Conservation (phyloP, 2,888 invertebrate species). For the Ophion ventricosus region DNA sequence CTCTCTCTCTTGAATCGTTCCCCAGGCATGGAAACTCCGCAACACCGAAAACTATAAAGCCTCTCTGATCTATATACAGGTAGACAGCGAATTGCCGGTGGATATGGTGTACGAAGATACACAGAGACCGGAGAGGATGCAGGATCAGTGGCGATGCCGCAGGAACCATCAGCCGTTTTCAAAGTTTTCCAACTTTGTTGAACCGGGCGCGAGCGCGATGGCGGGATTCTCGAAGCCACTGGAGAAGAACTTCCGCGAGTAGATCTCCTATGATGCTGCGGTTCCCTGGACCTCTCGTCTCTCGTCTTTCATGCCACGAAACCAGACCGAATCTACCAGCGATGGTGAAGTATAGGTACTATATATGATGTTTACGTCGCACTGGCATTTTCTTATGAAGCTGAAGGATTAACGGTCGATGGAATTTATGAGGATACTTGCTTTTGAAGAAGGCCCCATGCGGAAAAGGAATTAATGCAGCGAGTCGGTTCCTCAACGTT, state of each 20-base stretch:
- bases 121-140: constrained; percentile 39
- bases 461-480: background rate
- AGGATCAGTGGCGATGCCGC: constrained; percentile 56
- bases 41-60: constrained; percentile 57
- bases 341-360: constrained; percentile 35
- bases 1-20: constrained; percentile 42
- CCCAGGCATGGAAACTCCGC: constrained; percentile 63
- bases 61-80: constrained; percentile 23
- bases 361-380: constrained; percentile 29
- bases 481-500: background rate
- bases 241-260: constrained; percentile 53
- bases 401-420: constrained; percentile 12
- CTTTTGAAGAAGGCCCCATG: background rate
- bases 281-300: constrained; percentile 56
- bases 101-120: constrained; percentile 41
- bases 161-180: constrained; percentile 71
- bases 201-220: constrained; percentile 64
- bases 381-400: constrained; percentile 1
- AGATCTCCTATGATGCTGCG: constrained; percentile 62
- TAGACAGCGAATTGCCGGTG: constrained; percentile 28
- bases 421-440: constrained; percentile 15
- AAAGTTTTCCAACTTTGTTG: constrained; percentile 72
- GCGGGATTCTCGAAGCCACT: constrained; percentile 40
- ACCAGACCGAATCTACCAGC: constrained; percentile 56
- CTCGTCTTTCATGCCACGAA: constrained; percentile 50